Evolutionary conservation across 2,113 vertebrate species (phyloP), one percentile per base, ranked within the genome.

Genomic region (Hippocampus guttulatus): DNA sequence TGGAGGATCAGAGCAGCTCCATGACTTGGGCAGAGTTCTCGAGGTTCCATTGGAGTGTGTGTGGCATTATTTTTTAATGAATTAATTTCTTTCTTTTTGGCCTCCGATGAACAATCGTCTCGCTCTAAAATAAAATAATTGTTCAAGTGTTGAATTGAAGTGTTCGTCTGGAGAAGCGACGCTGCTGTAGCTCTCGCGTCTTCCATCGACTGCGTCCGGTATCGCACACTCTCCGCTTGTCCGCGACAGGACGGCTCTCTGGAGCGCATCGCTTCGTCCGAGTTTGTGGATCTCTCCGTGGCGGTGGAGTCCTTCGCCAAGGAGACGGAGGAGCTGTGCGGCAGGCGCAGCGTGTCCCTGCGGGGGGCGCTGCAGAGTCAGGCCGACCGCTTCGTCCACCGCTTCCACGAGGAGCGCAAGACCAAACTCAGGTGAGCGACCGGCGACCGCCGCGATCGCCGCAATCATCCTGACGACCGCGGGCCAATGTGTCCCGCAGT

Each of bases 331-430:
- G 92, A 93, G 74, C 91, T 98, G 79, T 96, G 96, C 21, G 93
- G 93, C 87, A 89, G 95, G 71, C 94, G 92, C 79, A 98, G 97
- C 25, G 92, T 93, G 81, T 96, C 95, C 58, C 90, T 99, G 79
- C 83, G 95, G 89, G 97, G 96, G 84, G 94, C 96, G 20, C 95
- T 99, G 80, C 97, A 99, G 89, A 97, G 95, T 70, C 97, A 99
- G 90, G 97, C 97, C 82, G 96, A 95, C 75, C 95, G 93, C 86
- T 98, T 99, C 78, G 96, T 99, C 61, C 95, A 97, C 68, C 94
- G 96, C 69, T 99, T 99, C 91, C 97, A 99, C 9, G 97, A 98
- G 55, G 97, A 99, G 51, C 93, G 97, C 81, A 98, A 98, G 88
- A 98, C 92, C 21, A 99, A 99, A 75, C 94, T 99, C 67, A 93